Evolutionary conservation across 2,888 invertebrate genomes (phyloP).

Genomic region (Podotricha telesiphe): DNA sequence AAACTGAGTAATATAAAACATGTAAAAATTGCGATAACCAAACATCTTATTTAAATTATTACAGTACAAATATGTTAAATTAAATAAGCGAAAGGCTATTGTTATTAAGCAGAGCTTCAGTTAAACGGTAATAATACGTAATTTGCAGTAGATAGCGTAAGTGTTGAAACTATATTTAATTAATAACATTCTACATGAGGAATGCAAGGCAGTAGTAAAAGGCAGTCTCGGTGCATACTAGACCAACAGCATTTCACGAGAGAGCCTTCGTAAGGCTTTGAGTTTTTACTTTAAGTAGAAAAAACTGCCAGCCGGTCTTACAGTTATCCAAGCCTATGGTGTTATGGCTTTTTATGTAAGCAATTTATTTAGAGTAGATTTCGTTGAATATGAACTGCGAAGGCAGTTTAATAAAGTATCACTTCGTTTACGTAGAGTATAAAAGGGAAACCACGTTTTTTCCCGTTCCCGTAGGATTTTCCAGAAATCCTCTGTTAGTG

Average conservation of each 20-base stretch:
- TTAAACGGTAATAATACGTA: background rate
- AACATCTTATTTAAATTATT: too few relatives aligned
- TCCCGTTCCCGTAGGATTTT: too few relatives aligned
- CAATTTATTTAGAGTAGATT: too few relatives aligned
- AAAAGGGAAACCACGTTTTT: too few relatives aligned
- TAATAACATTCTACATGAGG: slow-evolving; percentile 46
- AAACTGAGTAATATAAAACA: too few relatives aligned
- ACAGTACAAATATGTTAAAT: too few relatives aligned
- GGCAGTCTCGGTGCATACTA: slow-evolving; percentile 50
- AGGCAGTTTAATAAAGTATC: too few relatives aligned
- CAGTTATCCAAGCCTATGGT: slow-evolving; percentile 30
- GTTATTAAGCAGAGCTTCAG: background rate
- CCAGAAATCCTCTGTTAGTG: too few relatives aligned
- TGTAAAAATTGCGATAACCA: too few relatives aligned
- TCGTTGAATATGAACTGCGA: too few relatives aligned
- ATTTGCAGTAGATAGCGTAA: slow-evolving; percentile 21
- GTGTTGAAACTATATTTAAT: slow-evolving; percentile 32
- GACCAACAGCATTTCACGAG: slow-evolving; percentile 48
- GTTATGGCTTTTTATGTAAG: slow-evolving; percentile 4
- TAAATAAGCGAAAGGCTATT: background rate
- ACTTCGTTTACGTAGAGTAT: too few relatives aligned
- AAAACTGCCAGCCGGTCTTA: slow-evolving; percentile 27
- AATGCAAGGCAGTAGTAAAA: slow-evolving; percentile 64
- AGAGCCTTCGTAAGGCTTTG: slow-evolving; percentile 34
- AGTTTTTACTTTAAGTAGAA: slow-evolving; percentile 35